These are phyloP conservation scores for Remorina albescens DNA, from an alignment of 2,797 vertebrate genomes.

Conservation along the genomic window DNA sequence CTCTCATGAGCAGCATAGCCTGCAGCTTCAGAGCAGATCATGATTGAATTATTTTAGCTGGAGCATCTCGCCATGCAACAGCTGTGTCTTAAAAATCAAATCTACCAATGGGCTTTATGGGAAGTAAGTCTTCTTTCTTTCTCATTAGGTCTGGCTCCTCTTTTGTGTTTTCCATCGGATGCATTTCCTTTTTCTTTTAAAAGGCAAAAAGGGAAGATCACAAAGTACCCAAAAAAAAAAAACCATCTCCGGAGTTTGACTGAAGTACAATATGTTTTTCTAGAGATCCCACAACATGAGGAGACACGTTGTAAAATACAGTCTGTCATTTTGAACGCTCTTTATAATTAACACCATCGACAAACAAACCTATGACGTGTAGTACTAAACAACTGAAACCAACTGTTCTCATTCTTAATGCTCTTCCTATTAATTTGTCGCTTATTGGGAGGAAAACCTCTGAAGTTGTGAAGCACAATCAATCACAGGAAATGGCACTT, in stretches of 20 bases:
- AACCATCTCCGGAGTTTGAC: no score
- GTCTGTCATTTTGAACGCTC: constrained; percentile 19
- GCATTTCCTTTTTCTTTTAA: not conserved
- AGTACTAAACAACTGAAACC: constrained; percentile 16
- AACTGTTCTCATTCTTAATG: constrained; percentile 14
- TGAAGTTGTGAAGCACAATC: constrained; percentile 3
- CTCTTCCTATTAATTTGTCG: constrained; percentile 12
- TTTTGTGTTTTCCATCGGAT: constrained; percentile 5
- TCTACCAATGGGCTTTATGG: constrained; percentile 35
- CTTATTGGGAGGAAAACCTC: constrained; percentile 12
- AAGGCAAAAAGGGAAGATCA: not conserved
- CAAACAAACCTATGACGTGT: not conserved
- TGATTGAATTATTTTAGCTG: constrained; percentile 63
- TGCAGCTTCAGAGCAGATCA: constrained; percentile 47
- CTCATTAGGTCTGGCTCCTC: constrained; percentile 36
- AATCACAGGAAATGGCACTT: constrained; percentile 1
- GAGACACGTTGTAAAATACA: not conserved
- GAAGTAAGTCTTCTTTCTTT: constrained; percentile 56
- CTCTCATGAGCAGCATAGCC: constrained; percentile 31
- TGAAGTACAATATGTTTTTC: not conserved
- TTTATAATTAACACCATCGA: constrained; percentile 51
- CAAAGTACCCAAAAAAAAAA: no score
- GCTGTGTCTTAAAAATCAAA: constrained; percentile 45
- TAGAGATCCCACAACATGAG: not conserved
- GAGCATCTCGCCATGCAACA: constrained; percentile 16